These are phyloP conservation scores for Tribolium madens DNA, from an alignment of 1,140 invertebrate genomes.

Conservation along the genomic window DNA sequence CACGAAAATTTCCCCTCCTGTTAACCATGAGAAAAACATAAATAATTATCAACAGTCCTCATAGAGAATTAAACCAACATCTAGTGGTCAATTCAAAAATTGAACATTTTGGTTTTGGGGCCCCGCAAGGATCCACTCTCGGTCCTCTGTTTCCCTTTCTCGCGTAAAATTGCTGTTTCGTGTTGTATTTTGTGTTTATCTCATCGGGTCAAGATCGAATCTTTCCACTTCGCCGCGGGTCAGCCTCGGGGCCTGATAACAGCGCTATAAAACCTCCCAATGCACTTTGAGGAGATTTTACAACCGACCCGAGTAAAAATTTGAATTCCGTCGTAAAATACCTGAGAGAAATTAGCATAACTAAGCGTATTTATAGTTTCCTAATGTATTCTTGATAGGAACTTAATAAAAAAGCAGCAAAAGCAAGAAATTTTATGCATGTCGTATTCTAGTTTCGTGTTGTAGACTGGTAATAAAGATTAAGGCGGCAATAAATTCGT, in stretches of 20 bases:
- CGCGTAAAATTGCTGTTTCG: too few relatives aligned
- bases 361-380: conserved; percentile 34
- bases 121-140: too few relatives aligned
- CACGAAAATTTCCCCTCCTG: too few relatives aligned
- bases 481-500: conserved; percentile 42
- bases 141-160: too few relatives aligned
- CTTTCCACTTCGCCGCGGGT: not conserved
- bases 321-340: conserved; percentile 34
- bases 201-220: not conserved
- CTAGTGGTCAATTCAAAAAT: too few relatives aligned
- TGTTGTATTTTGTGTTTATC: not conserved
- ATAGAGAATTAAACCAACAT: too few relatives aligned
- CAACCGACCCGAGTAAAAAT: conserved; percentile 18
- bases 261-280: not conserved
- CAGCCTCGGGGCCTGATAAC: not conserved
- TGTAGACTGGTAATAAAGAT: conserved; percentile 45
- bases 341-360: conserved; percentile 23
- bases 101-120: too few relatives aligned
- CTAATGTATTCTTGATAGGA: conserved; percentile 37
- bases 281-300: conserved; percentile 5
- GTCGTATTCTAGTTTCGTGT: conserved; percentile 45
- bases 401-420: conserved; percentile 31
- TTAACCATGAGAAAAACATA: too few relatives aligned
- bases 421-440: conserved; percentile 33
- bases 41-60: too few relatives aligned